Percentiles rank a stretch among this genome's conserved stretches.
Evolutionary conservation across 2,888 invertebrate genomes (phyloP).

Genomic region (Reticulitermes lucifugus): DNA sequence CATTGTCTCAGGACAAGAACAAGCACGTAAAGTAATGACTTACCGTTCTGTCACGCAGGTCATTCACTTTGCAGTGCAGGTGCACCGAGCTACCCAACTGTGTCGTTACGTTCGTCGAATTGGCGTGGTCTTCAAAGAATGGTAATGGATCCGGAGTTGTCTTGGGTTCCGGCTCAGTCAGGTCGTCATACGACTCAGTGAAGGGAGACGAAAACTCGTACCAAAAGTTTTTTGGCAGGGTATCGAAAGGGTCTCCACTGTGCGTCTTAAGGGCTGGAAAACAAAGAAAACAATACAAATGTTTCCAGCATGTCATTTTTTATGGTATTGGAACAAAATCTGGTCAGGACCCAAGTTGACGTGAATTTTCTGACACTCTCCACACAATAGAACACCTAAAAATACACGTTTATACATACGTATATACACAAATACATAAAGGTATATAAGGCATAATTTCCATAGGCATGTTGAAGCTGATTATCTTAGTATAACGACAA

Average conservation of each 20-base stretch:
- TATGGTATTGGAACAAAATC: too few species aligned
- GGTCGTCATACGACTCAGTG: constrained; percentile 52
- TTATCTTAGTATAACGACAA: too few species aligned
- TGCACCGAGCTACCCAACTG: constrained; percentile 74
- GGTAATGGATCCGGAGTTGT: constrained; percentile 79
- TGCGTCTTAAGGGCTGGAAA: constrained; percentile 41
- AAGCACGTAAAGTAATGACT: constrained; percentile 57
- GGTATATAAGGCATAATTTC: too few species aligned
- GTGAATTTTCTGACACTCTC: too few species aligned
- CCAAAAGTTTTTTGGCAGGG: constrained; percentile 51
- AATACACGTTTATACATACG: too few species aligned
- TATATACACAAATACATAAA: too few species aligned
- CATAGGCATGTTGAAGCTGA: too few species aligned
- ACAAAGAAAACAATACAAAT: not conserved
- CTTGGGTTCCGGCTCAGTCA: constrained; percentile 55
- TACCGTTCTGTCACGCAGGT: constrained; percentile 77
- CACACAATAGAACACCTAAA: too few species aligned
- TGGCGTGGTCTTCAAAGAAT: constrained; percentile 75
- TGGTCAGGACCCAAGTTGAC: too few species aligned
- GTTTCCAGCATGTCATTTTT: too few species aligned
- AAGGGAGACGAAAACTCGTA: constrained; percentile 53
- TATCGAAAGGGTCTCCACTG: constrained; percentile 49
- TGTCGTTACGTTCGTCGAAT: constrained; percentile 73
- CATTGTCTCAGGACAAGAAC: too few species aligned
- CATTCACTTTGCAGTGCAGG: constrained; percentile 76